These are phyloP conservation scores for Ophioderma brevispina DNA, from an alignment of 35 echinoderm and acorn worm genomes.

Conservation along the genomic window DNA sequence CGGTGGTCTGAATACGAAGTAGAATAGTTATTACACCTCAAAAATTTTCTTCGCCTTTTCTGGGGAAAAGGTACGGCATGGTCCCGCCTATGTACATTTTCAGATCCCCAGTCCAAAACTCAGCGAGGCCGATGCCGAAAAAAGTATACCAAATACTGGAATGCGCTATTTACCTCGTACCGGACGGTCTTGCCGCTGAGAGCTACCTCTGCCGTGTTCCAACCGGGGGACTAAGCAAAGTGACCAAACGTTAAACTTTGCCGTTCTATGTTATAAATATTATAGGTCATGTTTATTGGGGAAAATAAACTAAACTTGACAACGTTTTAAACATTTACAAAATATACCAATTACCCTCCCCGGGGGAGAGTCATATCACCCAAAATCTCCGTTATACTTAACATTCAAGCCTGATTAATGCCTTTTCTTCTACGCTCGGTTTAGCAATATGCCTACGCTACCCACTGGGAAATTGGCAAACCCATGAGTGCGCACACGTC, in stretches of 20 bases:
- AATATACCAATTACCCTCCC: no score
- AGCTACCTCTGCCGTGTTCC: conserved; percentile 78
- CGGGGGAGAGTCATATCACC: no score
- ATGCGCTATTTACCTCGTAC: conserved; percentile 68
- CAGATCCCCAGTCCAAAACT: conserved; percentile 79
- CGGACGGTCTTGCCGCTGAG: conserved; percentile 47
- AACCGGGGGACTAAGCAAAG: conserved; percentile 14
- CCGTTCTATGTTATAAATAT: neutral
- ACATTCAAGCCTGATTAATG: no score
- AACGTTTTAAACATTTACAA: no score
- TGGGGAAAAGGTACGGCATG: conserved; percentile 62
- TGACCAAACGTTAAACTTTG: neutral
- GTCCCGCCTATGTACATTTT: conserved; percentile 85
- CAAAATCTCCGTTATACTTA: no score
- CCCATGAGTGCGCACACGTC: no score
- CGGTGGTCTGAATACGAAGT: no score
- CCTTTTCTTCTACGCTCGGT: no score
- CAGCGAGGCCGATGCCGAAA: neutral
- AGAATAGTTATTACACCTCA: no score
- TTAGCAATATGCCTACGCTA: no score
- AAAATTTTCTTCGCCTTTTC: neutral
- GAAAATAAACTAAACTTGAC: no score
- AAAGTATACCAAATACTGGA: conserved; percentile 35
- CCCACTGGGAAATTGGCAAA: no score
- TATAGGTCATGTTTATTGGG: neutral